Conservation (phyloP, 1,140 invertebrate genomes). For the Ditylenchus dipsaci region DNA sequence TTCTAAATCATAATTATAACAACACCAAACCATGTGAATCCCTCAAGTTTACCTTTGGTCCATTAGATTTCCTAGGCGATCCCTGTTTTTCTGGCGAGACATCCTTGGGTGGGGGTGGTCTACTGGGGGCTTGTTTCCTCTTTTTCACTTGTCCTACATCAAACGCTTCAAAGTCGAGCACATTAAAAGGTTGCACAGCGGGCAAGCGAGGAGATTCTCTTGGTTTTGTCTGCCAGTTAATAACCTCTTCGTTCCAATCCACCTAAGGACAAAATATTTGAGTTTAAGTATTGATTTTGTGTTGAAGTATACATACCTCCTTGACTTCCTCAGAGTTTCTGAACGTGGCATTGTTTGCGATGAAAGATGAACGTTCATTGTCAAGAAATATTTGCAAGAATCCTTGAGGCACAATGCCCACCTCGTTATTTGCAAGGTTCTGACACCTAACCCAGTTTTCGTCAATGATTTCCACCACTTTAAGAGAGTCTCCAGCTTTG, state of each 20-base stretch:
- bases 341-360: background rate
- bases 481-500: slow-evolving; percentile 39
- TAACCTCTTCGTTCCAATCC: background rate
- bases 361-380: background rate
- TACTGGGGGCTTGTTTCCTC: slow-evolving; percentile 18
- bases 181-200: background rate
- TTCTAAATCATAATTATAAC: too few relatives aligned
- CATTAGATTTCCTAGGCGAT: too few relatives aligned
- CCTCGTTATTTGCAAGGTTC: slow-evolving; percentile 39
- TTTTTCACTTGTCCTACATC: slow-evolving; percentile 1
- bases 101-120: slow-evolving; percentile 20
- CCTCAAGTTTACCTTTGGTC: too few relatives aligned
- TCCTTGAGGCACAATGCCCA: slow-evolving; percentile 43
- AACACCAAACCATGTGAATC: too few relatives aligned
- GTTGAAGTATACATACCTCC: background rate
- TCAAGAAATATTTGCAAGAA: slow-evolving; percentile 54
- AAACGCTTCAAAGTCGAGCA: background rate
- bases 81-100: background rate
- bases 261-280: background rate
- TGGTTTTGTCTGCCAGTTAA: background rate
- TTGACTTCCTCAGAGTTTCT: background rate
- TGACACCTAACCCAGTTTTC: slow-evolving; percentile 49
- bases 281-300: background rate
- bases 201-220: background rate
- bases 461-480: slow-evolving; percentile 30